phyloP scores from a whole-genome alignment of 2,113 vertebrate genomes.

The Numida meleagris region DNA sequence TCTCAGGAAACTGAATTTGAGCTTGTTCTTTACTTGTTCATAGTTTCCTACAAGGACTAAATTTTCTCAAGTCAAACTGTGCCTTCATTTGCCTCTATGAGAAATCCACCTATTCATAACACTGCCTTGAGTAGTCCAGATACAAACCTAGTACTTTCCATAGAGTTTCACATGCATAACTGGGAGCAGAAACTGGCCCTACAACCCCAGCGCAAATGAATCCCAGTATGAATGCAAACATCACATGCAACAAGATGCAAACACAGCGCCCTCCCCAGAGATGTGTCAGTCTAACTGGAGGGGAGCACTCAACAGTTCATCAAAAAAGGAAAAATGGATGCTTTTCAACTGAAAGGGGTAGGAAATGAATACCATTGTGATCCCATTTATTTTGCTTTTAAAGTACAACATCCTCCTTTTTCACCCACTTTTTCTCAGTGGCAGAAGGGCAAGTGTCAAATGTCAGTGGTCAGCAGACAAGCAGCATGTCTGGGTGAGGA shows the following conservation, averaged over 20 bases:
- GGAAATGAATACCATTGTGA: background rate
- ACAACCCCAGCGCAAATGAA: background rate
- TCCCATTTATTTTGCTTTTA: background rate
- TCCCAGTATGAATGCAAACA: background rate
- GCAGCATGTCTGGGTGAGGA: background rate
- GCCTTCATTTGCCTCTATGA: background rate
- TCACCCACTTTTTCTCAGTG: background rate
- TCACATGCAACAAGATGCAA: background rate
- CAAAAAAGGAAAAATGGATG: background rate
- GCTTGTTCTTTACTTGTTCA: background rate
- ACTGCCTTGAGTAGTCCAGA: background rate
- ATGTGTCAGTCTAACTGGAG: background rate
- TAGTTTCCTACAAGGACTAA: background rate
- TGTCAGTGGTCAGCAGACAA: background rate
- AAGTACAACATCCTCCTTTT: background rate
- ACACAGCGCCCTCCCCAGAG: background rate
- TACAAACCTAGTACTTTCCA: background rate
- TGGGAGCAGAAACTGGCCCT: background rate
- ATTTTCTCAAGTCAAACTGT: background rate
- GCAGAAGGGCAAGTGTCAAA: background rate
- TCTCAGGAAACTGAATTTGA: background rate
- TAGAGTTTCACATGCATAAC: background rate
- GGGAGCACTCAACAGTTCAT: background rate
- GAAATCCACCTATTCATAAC: background rate
- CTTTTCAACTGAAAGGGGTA: conserved; percentile 36